These are phyloP conservation scores for Enteromius afrohamiltoni DNA, from an alignment of 2,797 vertebrate genomes.

Conservation along the genomic window DNA sequence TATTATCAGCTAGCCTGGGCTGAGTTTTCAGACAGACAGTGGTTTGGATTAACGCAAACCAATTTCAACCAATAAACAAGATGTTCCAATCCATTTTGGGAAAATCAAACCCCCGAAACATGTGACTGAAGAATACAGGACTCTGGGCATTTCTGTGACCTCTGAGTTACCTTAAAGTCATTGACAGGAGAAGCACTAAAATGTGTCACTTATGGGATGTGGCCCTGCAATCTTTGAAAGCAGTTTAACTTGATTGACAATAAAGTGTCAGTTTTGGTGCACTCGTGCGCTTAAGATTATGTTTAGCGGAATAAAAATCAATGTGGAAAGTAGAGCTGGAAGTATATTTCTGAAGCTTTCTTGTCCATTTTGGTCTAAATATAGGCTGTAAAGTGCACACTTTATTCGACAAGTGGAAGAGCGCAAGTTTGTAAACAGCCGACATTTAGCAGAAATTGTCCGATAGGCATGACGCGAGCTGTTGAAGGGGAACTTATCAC, in stretches of 20 bases:
- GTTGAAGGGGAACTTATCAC: constrained; percentile 1
- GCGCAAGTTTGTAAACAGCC: constrained; percentile 20
- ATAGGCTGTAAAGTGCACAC: constrained; percentile 12
- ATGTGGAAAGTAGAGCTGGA: neutral
- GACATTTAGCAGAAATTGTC: constrained; percentile 26
- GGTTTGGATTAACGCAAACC: constrained; percentile 6
- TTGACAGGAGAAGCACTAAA: neutral
- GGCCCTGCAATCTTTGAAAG: constrained; percentile 8
- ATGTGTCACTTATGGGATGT: neutral
- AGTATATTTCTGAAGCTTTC: constrained; percentile 43
- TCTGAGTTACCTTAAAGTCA: neutral
- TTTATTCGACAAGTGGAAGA: constrained; percentile 14
- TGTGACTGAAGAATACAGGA: neutral
- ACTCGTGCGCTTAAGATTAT: neutral
- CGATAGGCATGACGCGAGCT: neutral
- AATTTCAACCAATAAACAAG: constrained; percentile 18
- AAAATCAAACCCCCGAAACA: neutral
- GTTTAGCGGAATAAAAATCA: constrained; percentile 15
- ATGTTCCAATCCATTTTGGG: neutral
- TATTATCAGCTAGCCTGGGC: neutral
- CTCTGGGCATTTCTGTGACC: neutral
- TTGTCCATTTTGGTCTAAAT: constrained; percentile 15
- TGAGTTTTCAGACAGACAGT: neutral
- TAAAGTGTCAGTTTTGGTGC: constrained; percentile 32
- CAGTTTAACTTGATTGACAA: constrained; percentile 19